Evolutionary conservation across 2,888 invertebrate genomes (phyloP), one percentile per base, ranked within the genome.

Genomic region (Dioctria linearis): DNA sequence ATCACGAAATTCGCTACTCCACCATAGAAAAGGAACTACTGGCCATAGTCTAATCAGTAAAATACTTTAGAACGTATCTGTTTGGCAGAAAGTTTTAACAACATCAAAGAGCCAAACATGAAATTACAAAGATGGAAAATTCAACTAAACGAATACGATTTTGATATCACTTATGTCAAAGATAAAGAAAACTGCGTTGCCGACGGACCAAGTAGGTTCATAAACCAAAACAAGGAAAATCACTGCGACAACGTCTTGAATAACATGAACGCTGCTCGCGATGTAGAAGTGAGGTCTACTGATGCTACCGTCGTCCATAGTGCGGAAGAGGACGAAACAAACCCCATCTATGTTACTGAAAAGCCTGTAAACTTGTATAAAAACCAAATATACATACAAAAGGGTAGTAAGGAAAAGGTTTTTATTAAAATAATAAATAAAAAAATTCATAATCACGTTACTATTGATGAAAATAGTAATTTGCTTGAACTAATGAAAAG

Each of bases 401-500:
- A 54, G 54, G 71, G 71, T 11, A 61, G 46, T 9, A 59, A 43
- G 13, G 59, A 75, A 75, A 57, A 61, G 42, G 5, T 61, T 6
- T 61, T 51, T 13, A 13, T 75, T 11, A 75, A 75, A 61, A 75
- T 75, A 42, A 43, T 75, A 42, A 75, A 75, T 39, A 75, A 61
- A 1, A 75, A 75, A 40, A 13, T 75, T 3, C 61, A 75, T 37
- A 75, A 59, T 25, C 6, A 61, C 25, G 25, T 75, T 43, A 61
- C 61, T 9, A 37, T 75, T 42, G 43, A 46, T 4, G 75, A 59
- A 61, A 75, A 59, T 11, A 81, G 71, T 49, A 63, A 82, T 42
- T 57, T 82, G 51, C 42, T 82, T 5, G 67, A 82, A 49, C 25
- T 81, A 63, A 79, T 81, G 75, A 66, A 9, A 46, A 54, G 4